phyloP scores from a whole-genome alignment of 2,888 invertebrate genomes.

The Erebia palarica region DNA sequence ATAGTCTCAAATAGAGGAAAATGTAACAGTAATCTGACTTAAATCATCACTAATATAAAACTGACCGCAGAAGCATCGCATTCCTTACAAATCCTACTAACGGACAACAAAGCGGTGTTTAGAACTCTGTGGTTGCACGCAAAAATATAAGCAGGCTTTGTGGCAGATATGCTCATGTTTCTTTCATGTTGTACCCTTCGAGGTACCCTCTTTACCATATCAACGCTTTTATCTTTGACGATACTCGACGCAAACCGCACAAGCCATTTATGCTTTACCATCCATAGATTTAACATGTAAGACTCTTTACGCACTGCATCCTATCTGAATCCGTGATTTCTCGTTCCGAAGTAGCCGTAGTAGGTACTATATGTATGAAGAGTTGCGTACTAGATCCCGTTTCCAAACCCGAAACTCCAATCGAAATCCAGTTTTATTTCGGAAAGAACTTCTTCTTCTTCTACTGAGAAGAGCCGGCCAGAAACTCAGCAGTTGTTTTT shows the following conservation, averaged over 20 bases:
- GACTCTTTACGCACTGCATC: too few species aligned
- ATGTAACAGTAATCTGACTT: conserved; percentile 25
- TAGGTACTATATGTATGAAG: too few species aligned
- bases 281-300: background rate
- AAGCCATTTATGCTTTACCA: background rate
- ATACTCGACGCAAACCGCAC: background rate
- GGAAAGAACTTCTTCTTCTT: too few species aligned
- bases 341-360: too few species aligned
- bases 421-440: too few species aligned
- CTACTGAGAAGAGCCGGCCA: too few species aligned
- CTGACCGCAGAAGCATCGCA: conserved; percentile 36
- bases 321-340: too few species aligned
- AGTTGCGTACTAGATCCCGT: too few species aligned
- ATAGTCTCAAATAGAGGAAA: background rate
- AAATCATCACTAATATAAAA: conserved; percentile 35
- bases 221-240: conserved; percentile 15
- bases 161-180: conserved; percentile 34
- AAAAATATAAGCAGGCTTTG: conserved; percentile 43
- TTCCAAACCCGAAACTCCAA: too few species aligned
- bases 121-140: conserved; percentile 53
- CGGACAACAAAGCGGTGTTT: conserved; percentile 55
- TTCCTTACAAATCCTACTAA: conserved; percentile 52
- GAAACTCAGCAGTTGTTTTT: too few species aligned
- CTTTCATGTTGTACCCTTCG: conserved; percentile 8
- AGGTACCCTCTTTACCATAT: conserved; percentile 6